These are phyloP conservation scores for Ericerus pela DNA, from an alignment of 1,140 invertebrate species.

Conservation along the genomic window DNA sequence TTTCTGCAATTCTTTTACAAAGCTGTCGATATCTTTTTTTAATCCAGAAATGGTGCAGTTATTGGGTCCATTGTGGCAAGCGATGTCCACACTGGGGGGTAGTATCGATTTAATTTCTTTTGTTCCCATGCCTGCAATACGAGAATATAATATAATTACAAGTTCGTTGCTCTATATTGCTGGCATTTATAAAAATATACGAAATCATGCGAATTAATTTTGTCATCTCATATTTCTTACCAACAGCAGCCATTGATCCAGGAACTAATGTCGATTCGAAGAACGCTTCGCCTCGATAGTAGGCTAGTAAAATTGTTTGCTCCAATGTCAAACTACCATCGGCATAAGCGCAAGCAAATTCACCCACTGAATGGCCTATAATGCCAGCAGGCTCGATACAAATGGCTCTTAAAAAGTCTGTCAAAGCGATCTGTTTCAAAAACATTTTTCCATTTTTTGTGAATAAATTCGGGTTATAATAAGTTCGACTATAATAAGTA, in stretches of 20 bases:
- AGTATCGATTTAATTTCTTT: conserved; percentile 13
- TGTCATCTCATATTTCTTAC: conserved; percentile 19
- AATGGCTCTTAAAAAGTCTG: conserved; percentile 40
- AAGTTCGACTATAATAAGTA: not conserved
- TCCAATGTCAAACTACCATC: conserved; percentile 48
- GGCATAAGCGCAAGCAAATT: conserved; percentile 51
- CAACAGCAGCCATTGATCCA: conserved; percentile 42
- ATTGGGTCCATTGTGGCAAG: conserved; percentile 55
- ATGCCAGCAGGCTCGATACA: conserved; percentile 46
- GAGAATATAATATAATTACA: not conserved
- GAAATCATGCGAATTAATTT: not conserved
- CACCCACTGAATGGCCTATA: conserved; percentile 52
- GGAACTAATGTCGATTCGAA: conserved; percentile 35
- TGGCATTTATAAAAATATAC: not conserved
- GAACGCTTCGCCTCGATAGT: conserved; percentile 43
- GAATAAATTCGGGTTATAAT: not conserved
- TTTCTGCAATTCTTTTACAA: conserved; percentile 48
- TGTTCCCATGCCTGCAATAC: conserved; percentile 9
- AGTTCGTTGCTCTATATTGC: not conserved
- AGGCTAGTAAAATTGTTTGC: conserved; percentile 45
- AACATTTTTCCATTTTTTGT: conserved; percentile 23
- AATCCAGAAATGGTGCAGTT: conserved; percentile 71
- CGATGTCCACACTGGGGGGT: conserved; percentile 54
- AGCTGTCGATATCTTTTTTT: conserved; percentile 47
- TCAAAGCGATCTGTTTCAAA: conserved; percentile 61